Percentiles rank a stretch among this genome's conserved stretches.
These are phyloP conservation scores for Drosophila ogumai DNA, from an alignment of 1,140 invertebrate species.

Conservation along the genomic window DNA sequence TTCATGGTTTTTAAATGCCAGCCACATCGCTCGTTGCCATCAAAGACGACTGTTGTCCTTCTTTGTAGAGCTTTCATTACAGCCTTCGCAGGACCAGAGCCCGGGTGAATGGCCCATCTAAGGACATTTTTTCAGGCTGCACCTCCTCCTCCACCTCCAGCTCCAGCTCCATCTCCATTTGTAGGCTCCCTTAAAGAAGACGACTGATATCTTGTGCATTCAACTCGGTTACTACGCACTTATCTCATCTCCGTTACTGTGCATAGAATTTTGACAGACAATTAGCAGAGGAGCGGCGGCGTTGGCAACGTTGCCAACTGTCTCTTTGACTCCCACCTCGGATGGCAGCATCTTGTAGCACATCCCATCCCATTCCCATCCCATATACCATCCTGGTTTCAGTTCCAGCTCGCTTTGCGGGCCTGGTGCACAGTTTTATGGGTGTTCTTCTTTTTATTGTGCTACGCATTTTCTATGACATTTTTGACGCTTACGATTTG, in stretches of 20 bases:
- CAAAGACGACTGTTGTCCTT: constrained; percentile 25
- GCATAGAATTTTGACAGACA: constrained; percentile 79
- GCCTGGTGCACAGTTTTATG: constrained; percentile 63
- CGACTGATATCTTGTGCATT: constrained; percentile 63
- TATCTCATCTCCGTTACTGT: constrained; percentile 74
- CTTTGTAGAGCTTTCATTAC: constrained; percentile 40
- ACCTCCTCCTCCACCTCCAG: neutral
- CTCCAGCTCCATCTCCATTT: neutral
- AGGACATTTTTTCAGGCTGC: constrained; percentile 28
- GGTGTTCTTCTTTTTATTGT: constrained; percentile 77
- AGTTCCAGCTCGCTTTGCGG: constrained; percentile 20
- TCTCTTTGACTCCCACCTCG: constrained; percentile 29
- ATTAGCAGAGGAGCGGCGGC: constrained; percentile 69
- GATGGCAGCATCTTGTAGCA: neutral
- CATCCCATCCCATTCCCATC: neutral
- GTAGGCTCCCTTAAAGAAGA: constrained; percentile 3
- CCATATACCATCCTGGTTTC: neutral
- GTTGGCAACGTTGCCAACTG: constrained; percentile 65
- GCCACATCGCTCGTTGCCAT: constrained; percentile 19
- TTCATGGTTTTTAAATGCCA: constrained; percentile 32
- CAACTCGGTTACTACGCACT: constrained; percentile 72
- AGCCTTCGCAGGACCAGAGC: constrained; percentile 19
- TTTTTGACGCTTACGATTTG: constrained; percentile 81
- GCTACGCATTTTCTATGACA: constrained; percentile 74
- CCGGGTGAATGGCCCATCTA: constrained; percentile 34